Percentiles rank a stretch among this genome's conserved stretches.
Conservation (phyloP, 2,113 vertebrate genomes). For the Eolophus roseicapilla region DNA sequence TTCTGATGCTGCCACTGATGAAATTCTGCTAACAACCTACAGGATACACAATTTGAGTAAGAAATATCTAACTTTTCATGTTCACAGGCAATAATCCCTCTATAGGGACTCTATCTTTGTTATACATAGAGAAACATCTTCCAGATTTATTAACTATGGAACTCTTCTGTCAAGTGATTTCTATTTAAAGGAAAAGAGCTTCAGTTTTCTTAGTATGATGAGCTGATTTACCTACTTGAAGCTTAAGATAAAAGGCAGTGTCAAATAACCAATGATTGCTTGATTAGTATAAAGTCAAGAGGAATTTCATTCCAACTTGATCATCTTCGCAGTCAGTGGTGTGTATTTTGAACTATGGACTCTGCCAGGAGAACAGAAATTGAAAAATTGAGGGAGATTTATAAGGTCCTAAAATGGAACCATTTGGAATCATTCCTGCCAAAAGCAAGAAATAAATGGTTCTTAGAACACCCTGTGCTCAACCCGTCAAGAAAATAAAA, state of each 20-base stretch:
- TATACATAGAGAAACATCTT: neutral
- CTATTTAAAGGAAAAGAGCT: neutral
- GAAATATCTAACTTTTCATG: neutral
- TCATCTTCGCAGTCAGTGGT: neutral
- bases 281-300: neutral
- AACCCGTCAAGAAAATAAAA: neutral
- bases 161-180: neutral
- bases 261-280: neutral
- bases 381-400: neutral
- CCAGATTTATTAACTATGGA: neutral
- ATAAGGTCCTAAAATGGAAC: neutral
- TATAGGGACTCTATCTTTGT: neutral
- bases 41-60: neutral
- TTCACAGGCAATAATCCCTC: neutral
- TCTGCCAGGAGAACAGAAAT: neutral
- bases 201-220: neutral
- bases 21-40: neutral
- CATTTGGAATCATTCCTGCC: neutral
- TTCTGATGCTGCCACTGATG: neutral
- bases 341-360: neutral
- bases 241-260: neutral
- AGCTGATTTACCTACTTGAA: neutral
- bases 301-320: neutral
- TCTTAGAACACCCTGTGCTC: neutral
- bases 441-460: neutral